Evolutionary conservation across 2,113 vertebrate species (phyloP), one percentile per base, ranked within the genome.

Genomic region (Egretta garzetta): DNA sequence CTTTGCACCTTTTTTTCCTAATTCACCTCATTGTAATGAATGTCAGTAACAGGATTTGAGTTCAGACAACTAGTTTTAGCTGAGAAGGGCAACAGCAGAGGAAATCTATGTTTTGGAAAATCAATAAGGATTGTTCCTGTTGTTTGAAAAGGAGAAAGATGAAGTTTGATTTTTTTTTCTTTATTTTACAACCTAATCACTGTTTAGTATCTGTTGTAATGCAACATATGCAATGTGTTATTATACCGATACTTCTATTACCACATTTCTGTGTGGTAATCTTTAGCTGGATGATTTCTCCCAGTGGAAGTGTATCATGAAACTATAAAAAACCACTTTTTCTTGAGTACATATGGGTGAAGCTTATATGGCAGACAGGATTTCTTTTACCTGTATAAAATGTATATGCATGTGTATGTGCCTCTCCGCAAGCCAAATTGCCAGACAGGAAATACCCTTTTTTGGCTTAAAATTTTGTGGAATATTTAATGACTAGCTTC

Each of bases 261-360:
- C 47, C 62, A 41, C 35, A 91, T 91, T 96, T 97, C 68, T 93
- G 47, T 91, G 84, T 96, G 30, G 22, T 64, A 55, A 19, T 93
- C 88, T 93, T 92, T 95, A 97, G 81, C 96, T 95, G 79, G 27
- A 45, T 94, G 59, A 52, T 94, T 92, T 81, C 41, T 83, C 32
- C 33, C 74, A 52, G 41, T 90, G n/a, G 37, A 52, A 49, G n/a
- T 71, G 32, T 59, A 76, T 80, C 80, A 28, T n/a, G 79, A 92
- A 96, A 84, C 59, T 50, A 39, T 67, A 70, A 80, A 80, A 93
- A 92, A 19, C 0, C 30, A 20, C 4, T 23, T 73, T 93, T 93
- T 88, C 70, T 68, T 12, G 20, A 70, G 45, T 82, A 91, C 17
- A 8, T 76, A 47, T 37, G 19, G 10, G 5, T 71, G 50, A 59